Percentiles rank a stretch among this genome's conserved stretches.
Evolutionary conservation across 1,140 invertebrate genomes (phyloP).

Genomic region (Heliconius nattereri): DNA sequence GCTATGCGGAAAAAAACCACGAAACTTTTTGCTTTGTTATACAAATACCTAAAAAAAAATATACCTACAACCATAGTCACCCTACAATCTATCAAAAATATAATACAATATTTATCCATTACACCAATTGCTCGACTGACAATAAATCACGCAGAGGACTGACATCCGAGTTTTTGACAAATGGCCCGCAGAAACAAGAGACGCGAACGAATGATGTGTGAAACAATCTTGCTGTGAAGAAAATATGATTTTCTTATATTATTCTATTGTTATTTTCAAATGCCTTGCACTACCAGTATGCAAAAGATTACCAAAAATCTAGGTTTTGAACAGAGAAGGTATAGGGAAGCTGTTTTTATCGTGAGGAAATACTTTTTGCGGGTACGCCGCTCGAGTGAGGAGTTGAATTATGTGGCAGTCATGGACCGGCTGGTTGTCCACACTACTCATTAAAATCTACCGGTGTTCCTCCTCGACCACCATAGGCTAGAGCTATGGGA

Average conservation of each 20-base stretch:
- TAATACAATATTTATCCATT: constrained; percentile 78
- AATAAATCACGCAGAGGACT: constrained; percentile 66
- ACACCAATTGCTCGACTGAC: constrained; percentile 63
- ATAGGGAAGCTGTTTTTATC: too few relatives aligned
- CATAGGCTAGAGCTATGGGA: too few relatives aligned
- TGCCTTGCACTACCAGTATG: background rate
- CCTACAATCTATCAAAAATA: constrained; percentile 54
- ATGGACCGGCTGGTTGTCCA: too few relatives aligned
- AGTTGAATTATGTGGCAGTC: too few relatives aligned
- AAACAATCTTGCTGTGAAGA: constrained; percentile 46
- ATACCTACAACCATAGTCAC: constrained; percentile 26
- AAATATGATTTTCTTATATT: constrained; percentile 20
- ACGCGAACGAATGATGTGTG: constrained; percentile 72
- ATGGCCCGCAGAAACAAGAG: constrained; percentile 67
- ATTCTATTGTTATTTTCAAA: background rate
- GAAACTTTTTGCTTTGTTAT: too few relatives aligned
- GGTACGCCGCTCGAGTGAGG: too few relatives aligned
- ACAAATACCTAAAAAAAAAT: background rate
- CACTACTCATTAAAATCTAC: too few relatives aligned
- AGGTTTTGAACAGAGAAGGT: background rate
- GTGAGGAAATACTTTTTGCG: too few relatives aligned
- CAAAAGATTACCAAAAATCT: background rate
- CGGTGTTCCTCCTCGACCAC: too few relatives aligned
- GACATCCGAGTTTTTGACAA: constrained; percentile 76
- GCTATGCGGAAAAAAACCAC: too few relatives aligned